Evolutionary conservation across 2,113 vertebrate species (phyloP).

Genomic region (Grammomys surdaster): DNA sequence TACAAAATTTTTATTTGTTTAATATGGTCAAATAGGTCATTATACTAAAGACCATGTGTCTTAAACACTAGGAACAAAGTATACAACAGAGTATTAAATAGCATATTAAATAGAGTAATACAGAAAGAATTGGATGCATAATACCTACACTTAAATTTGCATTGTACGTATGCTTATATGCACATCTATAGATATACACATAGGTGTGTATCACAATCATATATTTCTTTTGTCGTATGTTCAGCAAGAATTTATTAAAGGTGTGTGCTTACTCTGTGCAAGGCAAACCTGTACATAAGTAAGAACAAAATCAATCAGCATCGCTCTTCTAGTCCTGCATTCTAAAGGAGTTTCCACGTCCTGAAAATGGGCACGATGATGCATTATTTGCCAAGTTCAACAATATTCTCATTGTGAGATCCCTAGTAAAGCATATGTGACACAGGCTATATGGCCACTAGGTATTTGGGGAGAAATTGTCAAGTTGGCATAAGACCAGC

Average conservation of each 20-base stretch:
- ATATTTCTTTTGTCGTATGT: neutral
- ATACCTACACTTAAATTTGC: neutral
- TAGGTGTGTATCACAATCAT: neutral
- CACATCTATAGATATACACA: neutral
- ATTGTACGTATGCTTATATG: neutral
- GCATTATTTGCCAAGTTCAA: slow-evolving; percentile 81
- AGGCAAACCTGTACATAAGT: neutral
- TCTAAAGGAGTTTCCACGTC: slow-evolving; percentile 79
- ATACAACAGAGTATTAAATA: neutral
- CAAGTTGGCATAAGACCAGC: neutral
- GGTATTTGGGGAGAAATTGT: slow-evolving; percentile 78
- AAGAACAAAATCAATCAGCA: slow-evolving; percentile 24
- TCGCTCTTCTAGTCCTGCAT: slow-evolving; percentile 84
- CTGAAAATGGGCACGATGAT: slow-evolving; percentile 80
- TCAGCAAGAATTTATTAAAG: neutral
- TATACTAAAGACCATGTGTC: neutral
- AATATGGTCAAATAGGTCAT: neutral
- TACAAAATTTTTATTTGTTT: neutral
- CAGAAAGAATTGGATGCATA: neutral
- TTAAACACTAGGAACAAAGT: neutral
- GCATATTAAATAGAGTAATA: neutral
- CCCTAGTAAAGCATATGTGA: slow-evolving; percentile 85
- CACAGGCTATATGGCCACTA: slow-evolving; percentile 86
- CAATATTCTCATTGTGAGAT: slow-evolving; percentile 87
- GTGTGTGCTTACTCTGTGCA: neutral